These are phyloP conservation scores for Euura lappo DNA, from an alignment of 1,140 invertebrate species.

Conservation along the genomic window DNA sequence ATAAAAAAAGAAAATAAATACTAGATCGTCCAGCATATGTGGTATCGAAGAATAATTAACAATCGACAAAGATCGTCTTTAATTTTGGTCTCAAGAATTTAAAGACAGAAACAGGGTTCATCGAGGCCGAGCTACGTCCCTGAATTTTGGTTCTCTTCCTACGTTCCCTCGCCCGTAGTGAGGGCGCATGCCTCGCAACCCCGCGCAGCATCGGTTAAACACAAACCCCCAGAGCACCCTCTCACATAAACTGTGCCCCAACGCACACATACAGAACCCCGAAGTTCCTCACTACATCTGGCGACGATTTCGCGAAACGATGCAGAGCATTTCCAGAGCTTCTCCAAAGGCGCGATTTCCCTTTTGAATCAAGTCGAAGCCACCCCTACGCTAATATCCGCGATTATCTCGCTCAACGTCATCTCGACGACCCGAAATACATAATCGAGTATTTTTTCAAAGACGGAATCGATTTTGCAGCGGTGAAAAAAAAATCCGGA, in stretches of 20 bases:
- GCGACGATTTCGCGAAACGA: conserved; percentile 25
- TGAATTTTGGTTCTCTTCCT: conserved; percentile 24
- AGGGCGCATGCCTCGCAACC: conserved; percentile 26
- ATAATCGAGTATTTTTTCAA: no score
- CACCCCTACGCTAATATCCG: no score
- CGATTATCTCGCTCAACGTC: no score
- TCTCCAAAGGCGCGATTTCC: background rate
- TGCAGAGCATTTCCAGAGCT: background rate
- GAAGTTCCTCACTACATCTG: conserved; percentile 25
- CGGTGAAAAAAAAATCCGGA: no score
- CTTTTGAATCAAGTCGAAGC: background rate
- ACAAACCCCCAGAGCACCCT: conserved; percentile 13
- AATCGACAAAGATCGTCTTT: background rate
- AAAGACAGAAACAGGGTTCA: background rate
- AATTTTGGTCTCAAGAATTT: no score
- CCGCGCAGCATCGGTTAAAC: conserved; percentile 38
- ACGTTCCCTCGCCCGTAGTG: background rate
- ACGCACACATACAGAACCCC: background rate
- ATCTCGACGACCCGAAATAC: no score
- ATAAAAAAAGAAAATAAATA: background rate
- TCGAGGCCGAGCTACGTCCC: conserved; percentile 15
- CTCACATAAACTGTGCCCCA: conserved; percentile 5
- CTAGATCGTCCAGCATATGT: background rate
- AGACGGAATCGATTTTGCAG: no score
- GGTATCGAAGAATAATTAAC: background rate